These are phyloP conservation scores for Papilio elwesi DNA, from an alignment of 2,888 invertebrate genomes.

Conservation along the genomic window DNA sequence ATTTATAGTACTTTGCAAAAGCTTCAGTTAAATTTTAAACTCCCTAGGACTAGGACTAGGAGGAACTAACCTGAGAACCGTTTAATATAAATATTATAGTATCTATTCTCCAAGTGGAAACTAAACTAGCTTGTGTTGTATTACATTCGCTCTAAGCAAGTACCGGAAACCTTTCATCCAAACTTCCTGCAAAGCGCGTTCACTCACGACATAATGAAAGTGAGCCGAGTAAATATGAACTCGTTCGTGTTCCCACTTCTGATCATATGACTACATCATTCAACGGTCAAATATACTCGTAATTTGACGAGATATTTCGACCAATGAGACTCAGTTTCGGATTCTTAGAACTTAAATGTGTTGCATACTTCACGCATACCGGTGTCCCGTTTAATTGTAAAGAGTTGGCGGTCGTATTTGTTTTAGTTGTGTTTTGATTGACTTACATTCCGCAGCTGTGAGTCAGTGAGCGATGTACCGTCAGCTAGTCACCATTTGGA, in stretches of 20 bases:
- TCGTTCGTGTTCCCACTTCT: neutral
- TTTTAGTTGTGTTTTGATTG: conserved; percentile 1
- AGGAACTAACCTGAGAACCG: too few relatives aligned
- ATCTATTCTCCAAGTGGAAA: neutral
- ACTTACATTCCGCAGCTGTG: neutral
- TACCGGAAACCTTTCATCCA: neutral
- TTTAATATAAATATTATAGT: neutral
- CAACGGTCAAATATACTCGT: too few relatives aligned
- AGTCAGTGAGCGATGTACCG: neutral
- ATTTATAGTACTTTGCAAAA: too few relatives aligned
- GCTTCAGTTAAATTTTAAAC: too few relatives aligned
- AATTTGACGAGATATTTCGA: too few relatives aligned
- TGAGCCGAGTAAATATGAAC: conserved; percentile 5
- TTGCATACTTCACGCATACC: neutral
- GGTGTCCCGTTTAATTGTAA: neutral
- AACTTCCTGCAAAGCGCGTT: conserved; percentile 9
- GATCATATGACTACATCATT: neutral
- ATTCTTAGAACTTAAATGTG: neutral
- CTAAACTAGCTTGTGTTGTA: neutral
- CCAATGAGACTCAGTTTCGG: too few relatives aligned
- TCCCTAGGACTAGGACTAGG: too few relatives aligned
- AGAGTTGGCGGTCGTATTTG: neutral
- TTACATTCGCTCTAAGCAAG: neutral
- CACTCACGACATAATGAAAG: neutral
- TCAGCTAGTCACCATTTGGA: neutral